Evolutionary conservation across 2,888 invertebrate genomes (phyloP).

Genomic region (Clitarchus hookeri): DNA sequence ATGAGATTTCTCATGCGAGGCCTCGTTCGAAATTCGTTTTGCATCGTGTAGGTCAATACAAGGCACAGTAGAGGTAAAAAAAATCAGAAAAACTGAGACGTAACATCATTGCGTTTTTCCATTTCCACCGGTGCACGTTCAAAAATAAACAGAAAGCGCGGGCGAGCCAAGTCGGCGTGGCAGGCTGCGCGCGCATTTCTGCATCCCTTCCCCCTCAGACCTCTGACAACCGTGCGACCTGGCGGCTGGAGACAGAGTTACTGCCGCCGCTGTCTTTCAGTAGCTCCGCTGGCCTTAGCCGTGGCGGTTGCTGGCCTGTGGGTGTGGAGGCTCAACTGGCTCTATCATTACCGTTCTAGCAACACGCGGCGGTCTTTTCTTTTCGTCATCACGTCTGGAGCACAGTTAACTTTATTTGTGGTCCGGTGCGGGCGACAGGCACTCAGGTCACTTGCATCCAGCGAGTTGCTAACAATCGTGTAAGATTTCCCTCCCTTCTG

Average conservation of each 20-base stretch:
- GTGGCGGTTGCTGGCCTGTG: background rate
- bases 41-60: no score
- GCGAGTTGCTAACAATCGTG: background rate
- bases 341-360: background rate
- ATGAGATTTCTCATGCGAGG: no score
- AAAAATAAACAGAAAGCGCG: background rate
- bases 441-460: background rate
- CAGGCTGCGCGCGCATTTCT: background rate
- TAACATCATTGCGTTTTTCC: no score
- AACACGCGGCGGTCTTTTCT: background rate
- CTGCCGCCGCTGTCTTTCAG: background rate
- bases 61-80: no score
- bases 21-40: no score
- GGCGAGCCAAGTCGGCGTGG: background rate
- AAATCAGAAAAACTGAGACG: no score
- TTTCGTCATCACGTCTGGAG: background rate
- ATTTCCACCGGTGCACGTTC: no score
- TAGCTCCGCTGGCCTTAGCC: background rate
- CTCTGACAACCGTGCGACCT: background rate
- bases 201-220: background rate
- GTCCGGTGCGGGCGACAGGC: background rate
- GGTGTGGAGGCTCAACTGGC: background rate
- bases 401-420: background rate
- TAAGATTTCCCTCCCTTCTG: background rate
- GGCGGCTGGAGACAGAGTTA: background rate